Conservation (phyloP, 2,888 invertebrate species). For the Rotaria magnacalcarata region DNA sequence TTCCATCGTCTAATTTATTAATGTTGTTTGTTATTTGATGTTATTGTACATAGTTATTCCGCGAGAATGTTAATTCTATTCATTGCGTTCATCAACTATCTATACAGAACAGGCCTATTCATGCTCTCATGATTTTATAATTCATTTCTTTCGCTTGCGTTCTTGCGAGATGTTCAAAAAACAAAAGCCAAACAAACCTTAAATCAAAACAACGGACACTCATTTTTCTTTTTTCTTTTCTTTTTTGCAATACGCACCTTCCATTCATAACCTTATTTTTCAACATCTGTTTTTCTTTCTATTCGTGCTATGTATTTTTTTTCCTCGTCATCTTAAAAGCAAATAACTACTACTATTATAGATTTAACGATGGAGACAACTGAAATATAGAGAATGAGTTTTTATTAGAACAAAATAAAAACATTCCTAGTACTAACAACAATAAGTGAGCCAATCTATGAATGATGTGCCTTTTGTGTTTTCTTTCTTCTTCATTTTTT, state of each 20-base stretch:
- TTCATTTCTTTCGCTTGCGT: background rate
- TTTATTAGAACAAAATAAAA: background rate
- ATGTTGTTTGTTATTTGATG: constrained; percentile 1
- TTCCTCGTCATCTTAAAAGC: background rate
- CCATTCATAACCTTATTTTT: background rate
- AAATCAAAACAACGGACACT: background rate
- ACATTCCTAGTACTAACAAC: background rate
- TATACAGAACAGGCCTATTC: background rate
- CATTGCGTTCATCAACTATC: background rate
- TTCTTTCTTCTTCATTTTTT: background rate
- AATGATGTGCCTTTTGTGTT: background rate
- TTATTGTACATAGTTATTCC: background rate
- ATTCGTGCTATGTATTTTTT: background rate
- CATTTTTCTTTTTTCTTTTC: background rate
- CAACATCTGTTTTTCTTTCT: background rate
- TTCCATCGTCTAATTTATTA: background rate
- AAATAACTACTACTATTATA: background rate
- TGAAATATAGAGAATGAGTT: background rate
- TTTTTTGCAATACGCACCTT: background rate
- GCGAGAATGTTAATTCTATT: background rate
- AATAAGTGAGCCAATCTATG: background rate
- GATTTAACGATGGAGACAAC: background rate
- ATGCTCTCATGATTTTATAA: background rate
- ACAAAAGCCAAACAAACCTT: too few species aligned
- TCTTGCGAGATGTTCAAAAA: background rate